These are phyloP conservation scores for Protophormia terraenovae DNA, from an alignment of 2,888 invertebrate genomes.

Conservation along the genomic window DNA sequence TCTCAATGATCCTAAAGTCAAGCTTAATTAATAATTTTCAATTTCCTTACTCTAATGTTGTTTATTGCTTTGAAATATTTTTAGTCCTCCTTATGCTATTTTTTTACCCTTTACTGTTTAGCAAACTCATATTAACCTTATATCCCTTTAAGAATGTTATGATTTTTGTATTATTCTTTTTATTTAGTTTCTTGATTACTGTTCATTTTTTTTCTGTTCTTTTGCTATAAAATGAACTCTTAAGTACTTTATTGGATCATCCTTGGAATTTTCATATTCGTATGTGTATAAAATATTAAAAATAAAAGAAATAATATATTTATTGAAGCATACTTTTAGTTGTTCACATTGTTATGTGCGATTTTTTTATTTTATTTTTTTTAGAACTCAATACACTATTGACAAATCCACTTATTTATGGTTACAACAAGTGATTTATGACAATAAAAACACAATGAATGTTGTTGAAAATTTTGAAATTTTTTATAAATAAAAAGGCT, in stretches of 20 bases:
- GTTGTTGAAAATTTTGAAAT: neutral
- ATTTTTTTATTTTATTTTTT: slow-evolving; percentile 18
- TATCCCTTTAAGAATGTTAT: slow-evolving; percentile 70
- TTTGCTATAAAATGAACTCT: slow-evolving; percentile 41
- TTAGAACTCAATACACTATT: slow-evolving; percentile 50
- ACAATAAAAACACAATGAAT: neutral
- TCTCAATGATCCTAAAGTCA: too few species aligned
- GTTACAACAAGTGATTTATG: slow-evolving; percentile 61
- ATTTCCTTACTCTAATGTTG: neutral
- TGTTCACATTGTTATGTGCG: slow-evolving; percentile 4
- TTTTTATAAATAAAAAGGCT: neutral
- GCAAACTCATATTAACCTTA: neutral
- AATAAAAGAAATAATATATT: neutral
- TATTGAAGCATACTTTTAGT: slow-evolving; percentile 59
- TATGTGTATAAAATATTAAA: slow-evolving; percentile 36
- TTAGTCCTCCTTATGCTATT: neutral
- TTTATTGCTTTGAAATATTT: neutral
- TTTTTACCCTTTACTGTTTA: neutral
- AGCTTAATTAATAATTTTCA: too few species aligned
- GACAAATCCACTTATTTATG: slow-evolving; percentile 66
- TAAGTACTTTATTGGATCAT: slow-evolving; percentile 79
- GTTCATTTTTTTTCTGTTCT: neutral
- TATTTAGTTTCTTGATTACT: slow-evolving; percentile 28
- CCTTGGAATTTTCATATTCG: slow-evolving; percentile 62
- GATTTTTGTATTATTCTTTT: slow-evolving; percentile 57